These are phyloP conservation scores for Carassius auratus DNA, from an alignment of 2,113 vertebrate species.

Conservation along the genomic window DNA sequence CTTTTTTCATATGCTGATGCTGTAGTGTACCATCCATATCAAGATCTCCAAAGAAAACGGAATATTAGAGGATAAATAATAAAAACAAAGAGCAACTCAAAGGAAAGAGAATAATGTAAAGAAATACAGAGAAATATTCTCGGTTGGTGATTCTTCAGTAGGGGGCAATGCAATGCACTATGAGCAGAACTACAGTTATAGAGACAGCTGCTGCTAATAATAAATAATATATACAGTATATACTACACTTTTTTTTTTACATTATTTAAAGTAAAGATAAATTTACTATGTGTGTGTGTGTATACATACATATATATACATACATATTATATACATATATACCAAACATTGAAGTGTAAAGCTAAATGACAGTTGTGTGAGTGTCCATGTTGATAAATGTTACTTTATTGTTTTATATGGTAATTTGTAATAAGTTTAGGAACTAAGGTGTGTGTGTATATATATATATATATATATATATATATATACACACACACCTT, in stretches of 20 bases:
- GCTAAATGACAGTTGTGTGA: not conserved
- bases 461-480: too few species aligned
- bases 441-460: too few species aligned
- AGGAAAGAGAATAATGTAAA: not conserved
- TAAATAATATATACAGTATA: too few species aligned
- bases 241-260: too few species aligned
- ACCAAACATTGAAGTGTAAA: not conserved
- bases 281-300: too few species aligned
- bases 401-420: not conserved
- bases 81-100: not conserved
- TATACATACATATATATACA: not conserved
- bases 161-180: constrained; percentile 74
- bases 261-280: too few species aligned
- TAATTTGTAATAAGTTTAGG: not conserved
- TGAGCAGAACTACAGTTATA: constrained; percentile 28
- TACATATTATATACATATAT: too few species aligned
- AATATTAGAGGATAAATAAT: not conserved
- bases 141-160: constrained; percentile 69
- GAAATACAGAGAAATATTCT: constrained; percentile 32
- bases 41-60: too few species aligned
- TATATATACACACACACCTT: too few species aligned
- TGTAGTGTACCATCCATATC: not conserved
- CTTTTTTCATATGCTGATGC: not conserved
- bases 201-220: not conserved
- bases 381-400: not conserved